Evolutionary conservation across 2,113 vertebrate species (phyloP), one percentile per base, ranked within the genome.

Genomic region (Gallinago media): DNA sequence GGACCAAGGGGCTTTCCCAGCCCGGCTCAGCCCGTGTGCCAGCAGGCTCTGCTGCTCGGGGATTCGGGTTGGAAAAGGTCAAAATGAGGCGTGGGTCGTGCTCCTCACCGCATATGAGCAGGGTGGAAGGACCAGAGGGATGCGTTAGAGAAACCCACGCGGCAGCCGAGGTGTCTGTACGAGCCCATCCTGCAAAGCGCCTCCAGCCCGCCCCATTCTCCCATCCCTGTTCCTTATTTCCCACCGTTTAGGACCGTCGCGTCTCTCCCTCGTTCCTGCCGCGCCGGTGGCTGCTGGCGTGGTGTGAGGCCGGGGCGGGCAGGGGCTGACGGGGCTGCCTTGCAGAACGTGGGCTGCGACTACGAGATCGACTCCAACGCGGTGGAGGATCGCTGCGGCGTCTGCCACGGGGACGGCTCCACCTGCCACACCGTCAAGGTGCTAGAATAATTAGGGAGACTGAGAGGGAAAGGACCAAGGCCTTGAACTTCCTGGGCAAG

Each of bases 281-380:
- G 8, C 0, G 8, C 4, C 5, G n/a, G 46, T 0, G 1, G 56
- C 46, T 3, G 19, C 1, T 2, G 36, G 32, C 2, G 19, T 1
- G 42, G 47, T 7, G 71, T 1, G 18, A 14, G 78, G 46, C 17
- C 5, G 78, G 49, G 72, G 16, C 4, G 9, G 16, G 46, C 2
- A 50, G 8, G 82, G 34, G n/a, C 67, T 94, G 67, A 85, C 0
- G 0, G 75, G 74, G 54, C 16, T 83, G 32, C 61, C 59, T 92
- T 97, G 52, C 98, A 99, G 99, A 99, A 97, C 0, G 96, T 99
- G 55, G 99, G 99, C 97, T 99, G 99, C 2, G 99, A 99, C 98
- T 99, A 98, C 6, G 98, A 98, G 97, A 99, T 99, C 2, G 99
- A 99, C 87, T 99, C 99, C 1, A 97, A 95, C 1, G 99, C 99